Base-by-base conservation (phyloP, 2,888 invertebrate species). In the Brenthis hecate region DNA sequence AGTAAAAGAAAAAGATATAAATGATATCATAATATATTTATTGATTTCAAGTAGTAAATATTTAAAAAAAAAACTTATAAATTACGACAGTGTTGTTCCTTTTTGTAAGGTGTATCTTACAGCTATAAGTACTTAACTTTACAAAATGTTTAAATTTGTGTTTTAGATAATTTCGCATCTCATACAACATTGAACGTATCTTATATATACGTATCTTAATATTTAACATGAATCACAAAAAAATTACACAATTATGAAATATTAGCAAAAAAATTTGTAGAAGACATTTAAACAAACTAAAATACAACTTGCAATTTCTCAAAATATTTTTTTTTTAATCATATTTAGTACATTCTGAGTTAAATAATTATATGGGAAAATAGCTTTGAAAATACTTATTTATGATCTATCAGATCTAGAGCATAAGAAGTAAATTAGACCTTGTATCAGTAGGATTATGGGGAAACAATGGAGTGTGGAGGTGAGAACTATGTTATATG, bases 31-130 rank as follows among this genome's bases (percentile, higher is more conserved):
- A 48, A 47, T 61, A 48, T 19, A 63, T 23, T 63, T 36, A 60
- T 69, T 64, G 57, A 67, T 67, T 64, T 55, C 36, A 55, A 64
- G 64, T 69, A 72, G 69, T 72, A 69, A 70, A 72, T 57, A 72
- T 62, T 65, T 65, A 69, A 43, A 69, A 36, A 65, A 68, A 65
- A 68, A 65, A 56, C 54, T 58, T 65, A 61, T 68, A 69, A 69
- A 56, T 69, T 61, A 71, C 23, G 64, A 71, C 61, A 65, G 50
- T 60, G 60, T 66, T 66, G 56, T 66, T 71, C 36, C 32, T 56
- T 60, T 56, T 50, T 60, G 36, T 60, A 60, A n/a, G 13, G 48
- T 51, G 47, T 63, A 48, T 6, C 14, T 50, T 63, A 64, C 36
- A 43, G 11, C 36, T 55, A 56, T 55, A 19, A 19, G 19, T 19